Base-by-base conservation (phyloP, 2,113 vertebrate genomes). In the Nycticryphes semicollaris region DNA sequence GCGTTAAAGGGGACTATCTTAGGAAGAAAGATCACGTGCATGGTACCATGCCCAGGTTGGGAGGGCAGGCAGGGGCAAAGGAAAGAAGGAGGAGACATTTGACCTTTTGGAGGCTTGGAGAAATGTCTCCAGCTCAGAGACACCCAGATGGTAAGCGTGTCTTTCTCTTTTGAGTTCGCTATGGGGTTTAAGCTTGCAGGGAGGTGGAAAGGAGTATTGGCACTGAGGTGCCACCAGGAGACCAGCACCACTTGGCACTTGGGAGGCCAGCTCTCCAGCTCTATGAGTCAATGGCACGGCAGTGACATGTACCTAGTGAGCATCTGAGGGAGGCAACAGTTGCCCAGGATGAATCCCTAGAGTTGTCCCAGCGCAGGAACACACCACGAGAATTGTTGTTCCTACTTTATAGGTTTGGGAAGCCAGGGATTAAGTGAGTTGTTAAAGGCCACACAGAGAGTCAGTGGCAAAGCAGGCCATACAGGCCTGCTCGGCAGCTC, bases 371-470 rank as follows among this genome's bases (percentile, higher is more conserved):
- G 28, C 7, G 33, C 7, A 59, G 90, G 75, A 83, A 94, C n/a
- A 66, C 31, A 14, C 25, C 4, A 2, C 13, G 30, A 43, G 80
- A 87, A 60, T 89, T 95, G 76, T 25, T 69, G 51, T 27, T 68
- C 8, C 62, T 48, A 0, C n/a, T 92, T 92, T 87, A 87, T 45
- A 41, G 43, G 31, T 33, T 87, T 27, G 76, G 90, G 87, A 94
- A 96, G 45, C 62, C 1, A 3, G 33, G 64, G 86, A 96, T 96
- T 95, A 87, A 93, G 84, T 21, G 80, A 91, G 66, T 92, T 96
- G 76, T 78, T 37, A 39, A 82, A 90, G 93, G 87, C 90, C 93
- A 89, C 94, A 87, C 83, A 95, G 83, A 47, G 60, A 94, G 90
- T 37, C 59, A 30, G 81, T 67, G 67, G 74, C 74, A 47, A 69